phyloP scores from a whole-genome alignment of 2,888 invertebrate genomes.

The Nezara viridula region DNA sequence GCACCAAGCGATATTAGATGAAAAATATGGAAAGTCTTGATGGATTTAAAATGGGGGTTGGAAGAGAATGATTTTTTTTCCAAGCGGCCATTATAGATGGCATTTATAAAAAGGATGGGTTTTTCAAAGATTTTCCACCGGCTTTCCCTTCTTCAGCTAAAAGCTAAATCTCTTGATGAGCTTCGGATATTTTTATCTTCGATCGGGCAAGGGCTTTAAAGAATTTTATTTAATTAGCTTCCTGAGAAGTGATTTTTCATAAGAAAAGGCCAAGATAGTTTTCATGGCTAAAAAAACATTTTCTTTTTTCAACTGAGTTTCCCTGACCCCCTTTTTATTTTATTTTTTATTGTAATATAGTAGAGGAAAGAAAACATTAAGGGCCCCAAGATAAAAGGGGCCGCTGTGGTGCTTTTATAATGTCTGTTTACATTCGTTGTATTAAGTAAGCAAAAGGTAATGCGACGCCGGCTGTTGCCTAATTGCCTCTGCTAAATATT shows the following conservation, averaged over 20 bases:
- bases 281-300: neutral
- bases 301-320: neutral
- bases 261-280: neutral
- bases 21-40: neutral
- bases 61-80: neutral
- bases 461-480: neutral
- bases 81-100: neutral
- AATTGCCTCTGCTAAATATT: constrained; percentile 19
- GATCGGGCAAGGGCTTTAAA: neutral
- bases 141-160: neutral
- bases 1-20: neutral
- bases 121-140: neutral
- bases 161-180: neutral
- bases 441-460: constrained; percentile 2
- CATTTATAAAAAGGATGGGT: neutral
- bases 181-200: neutral
- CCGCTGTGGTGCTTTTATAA: neutral
- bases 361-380: neutral
- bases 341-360: neutral
- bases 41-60: neutral
- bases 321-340: neutral
- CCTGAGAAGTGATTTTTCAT: neutral
- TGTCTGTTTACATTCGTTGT: constrained; percentile 9
- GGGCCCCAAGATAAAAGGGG: neutral
- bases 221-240: neutral